phyloP scores from a whole-genome alignment of 2,888 invertebrate species.

The Pristionchus mayeri region DNA sequence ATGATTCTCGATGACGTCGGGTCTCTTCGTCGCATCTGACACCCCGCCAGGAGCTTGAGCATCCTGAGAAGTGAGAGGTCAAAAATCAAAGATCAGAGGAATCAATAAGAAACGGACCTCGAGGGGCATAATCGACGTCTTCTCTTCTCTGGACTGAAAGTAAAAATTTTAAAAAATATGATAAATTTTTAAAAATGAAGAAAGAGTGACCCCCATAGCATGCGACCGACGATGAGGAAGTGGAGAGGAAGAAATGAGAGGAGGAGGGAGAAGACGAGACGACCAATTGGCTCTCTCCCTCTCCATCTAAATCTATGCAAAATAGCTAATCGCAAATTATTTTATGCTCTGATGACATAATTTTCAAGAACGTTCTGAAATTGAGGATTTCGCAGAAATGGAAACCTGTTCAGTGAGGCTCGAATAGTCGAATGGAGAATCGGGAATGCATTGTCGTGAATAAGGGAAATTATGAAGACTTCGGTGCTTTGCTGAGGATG shows the following conservation, averaged over 20 bases:
- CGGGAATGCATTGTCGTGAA: no score
- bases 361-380: no score
- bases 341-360: no score
- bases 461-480: no score
- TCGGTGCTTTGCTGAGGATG: no score
- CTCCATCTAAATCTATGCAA: no score
- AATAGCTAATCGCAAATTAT: no score
- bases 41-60: not conserved
- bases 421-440: no score
- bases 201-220: not conserved
- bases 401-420: no score
- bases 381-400: no score
- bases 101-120: not conserved
- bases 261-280: no score
- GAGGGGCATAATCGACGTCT: conserved; percentile 1
- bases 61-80: not conserved
- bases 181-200: not conserved
- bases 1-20: conserved; percentile 38
- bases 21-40: not conserved
- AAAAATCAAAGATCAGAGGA: not conserved
- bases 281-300: no score
- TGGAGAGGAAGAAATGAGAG: not conserved
- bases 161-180: not conserved
- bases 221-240: not conserved
- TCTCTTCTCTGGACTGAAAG: conserved; percentile 31